Percentiles rank a stretch among this genome's conserved stretches.
Conservation (phyloP, 2,888 invertebrate genomes). For the Sphecodes monilicornis region DNA sequence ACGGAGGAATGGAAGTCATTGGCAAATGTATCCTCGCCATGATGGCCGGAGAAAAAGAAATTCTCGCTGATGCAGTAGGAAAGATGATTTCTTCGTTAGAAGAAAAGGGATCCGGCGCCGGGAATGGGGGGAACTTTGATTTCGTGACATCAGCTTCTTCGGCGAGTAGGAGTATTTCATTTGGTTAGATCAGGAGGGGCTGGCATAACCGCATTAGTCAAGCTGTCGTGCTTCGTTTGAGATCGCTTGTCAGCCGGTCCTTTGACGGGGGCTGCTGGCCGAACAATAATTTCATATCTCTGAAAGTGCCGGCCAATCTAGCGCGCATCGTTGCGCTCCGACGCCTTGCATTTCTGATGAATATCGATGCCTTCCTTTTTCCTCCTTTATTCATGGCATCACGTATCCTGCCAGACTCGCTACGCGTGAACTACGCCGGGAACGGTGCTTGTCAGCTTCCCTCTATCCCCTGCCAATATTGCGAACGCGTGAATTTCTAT, state of each 20-base stretch:
- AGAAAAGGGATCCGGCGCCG: neutral
- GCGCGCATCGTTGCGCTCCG: constrained; percentile 57
- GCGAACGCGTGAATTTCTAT: neutral
- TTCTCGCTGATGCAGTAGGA: constrained; percentile 58
- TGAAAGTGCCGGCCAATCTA: constrained; percentile 64
- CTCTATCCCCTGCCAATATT: neutral
- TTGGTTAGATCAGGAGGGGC: constrained; percentile 63
- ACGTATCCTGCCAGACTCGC: neutral
- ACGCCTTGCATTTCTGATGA: constrained; percentile 54
- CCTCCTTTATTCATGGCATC: neutral
- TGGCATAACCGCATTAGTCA: constrained; percentile 73
- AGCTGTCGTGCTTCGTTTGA: constrained; percentile 72
- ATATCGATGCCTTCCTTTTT: constrained; percentile 28
- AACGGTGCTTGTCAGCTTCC: neutral
- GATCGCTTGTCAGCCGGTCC: constrained; percentile 59
- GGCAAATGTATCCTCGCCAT: neutral
- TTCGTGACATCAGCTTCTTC: constrained; percentile 66
- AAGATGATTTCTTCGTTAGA: constrained; percentile 56
- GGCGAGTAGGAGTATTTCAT: constrained; percentile 60
- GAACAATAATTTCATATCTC: constrained; percentile 74
- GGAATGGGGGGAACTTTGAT: constrained; percentile 56
- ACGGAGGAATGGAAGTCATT: neutral
- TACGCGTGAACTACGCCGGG: neutral
- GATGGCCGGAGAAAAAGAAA: constrained; percentile 17
- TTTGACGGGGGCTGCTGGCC: constrained; percentile 60